Evolutionary conservation across 2,113 vertebrate genomes (phyloP).

Genomic region (Aegypius monachus): DNA sequence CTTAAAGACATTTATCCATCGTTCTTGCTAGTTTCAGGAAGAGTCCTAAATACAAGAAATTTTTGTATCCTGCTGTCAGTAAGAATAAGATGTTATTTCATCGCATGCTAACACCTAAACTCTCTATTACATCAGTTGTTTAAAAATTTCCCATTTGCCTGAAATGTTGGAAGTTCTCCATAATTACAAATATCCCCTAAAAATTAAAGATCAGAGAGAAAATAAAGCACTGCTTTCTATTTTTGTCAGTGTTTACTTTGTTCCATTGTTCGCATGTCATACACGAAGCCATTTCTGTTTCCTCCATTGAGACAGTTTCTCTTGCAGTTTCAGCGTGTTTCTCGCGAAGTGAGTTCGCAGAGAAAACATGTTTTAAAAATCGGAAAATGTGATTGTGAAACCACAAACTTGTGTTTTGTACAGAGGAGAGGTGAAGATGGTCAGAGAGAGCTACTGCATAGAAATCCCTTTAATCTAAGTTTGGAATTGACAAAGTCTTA

Average conservation of each 20-base stretch:
- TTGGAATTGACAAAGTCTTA: constrained; percentile 11
- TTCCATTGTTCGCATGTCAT: background rate
- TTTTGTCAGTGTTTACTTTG: constrained; percentile 39
- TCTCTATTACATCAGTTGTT: background rate
- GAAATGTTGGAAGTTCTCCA: background rate
- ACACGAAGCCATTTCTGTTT: constrained; percentile 19
- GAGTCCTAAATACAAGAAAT: background rate
- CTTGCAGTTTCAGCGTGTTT: constrained; percentile 55
- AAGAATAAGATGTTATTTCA: constrained; percentile 2
- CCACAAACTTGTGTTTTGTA: constrained; percentile 20
- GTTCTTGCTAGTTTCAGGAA: background rate
- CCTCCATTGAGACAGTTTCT: constrained; percentile 33
- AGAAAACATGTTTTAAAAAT: constrained; percentile 52
- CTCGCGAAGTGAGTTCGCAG: background rate
- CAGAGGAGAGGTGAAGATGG: background rate
- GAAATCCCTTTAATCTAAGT: constrained; percentile 16
- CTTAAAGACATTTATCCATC: background rate
- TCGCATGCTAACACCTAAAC: background rate
- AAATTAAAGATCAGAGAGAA: constrained; percentile 37
- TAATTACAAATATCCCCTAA: constrained; percentile 33
- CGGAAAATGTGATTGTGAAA: constrained; percentile 62
- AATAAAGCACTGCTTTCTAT: constrained; percentile 39
- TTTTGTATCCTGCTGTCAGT: constrained; percentile 7
- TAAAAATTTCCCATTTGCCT: constrained; percentile 3
- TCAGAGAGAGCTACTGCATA: background rate